Percentiles rank a stretch among this genome's conserved stretches.
Conservation (phyloP, 2,797 vertebrate genomes). For the Darevskia nairensis region DNA sequence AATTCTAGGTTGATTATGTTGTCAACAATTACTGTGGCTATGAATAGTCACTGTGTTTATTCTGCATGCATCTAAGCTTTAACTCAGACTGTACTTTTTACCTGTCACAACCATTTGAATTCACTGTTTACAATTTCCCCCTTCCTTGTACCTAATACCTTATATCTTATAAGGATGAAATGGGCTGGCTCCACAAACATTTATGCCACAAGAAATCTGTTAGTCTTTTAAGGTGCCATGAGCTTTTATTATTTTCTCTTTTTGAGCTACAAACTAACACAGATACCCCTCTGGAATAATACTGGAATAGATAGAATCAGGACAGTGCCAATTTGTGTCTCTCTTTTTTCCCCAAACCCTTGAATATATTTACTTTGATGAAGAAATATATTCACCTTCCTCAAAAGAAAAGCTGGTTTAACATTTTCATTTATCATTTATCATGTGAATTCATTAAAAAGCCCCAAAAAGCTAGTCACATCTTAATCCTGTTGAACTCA, state of each 20-base stretch:
- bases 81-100: not conserved
- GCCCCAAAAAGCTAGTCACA: not conserved
- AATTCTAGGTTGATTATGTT: not conserved
- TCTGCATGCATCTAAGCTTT: not conserved
- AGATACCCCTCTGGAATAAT: not conserved
- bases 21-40: not conserved
- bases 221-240: not conserved
- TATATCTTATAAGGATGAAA: not conserved
- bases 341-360: not conserved
- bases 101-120: not conserved
- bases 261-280: not conserved
- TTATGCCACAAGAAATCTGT: not conserved
- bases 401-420: not conserved
- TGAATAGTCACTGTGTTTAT: not conserved
- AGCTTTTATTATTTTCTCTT: not conserved
- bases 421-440: not conserved
- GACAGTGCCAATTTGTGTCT: not conserved
- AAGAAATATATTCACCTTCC: not conserved
- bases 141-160: not conserved
- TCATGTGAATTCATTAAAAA: not conserved
- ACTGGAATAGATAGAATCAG: not conserved
- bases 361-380: constrained; percentile 8
- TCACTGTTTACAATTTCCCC: not conserved
- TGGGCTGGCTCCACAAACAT: not conserved
- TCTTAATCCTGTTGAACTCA: not conserved